phyloP scores from a whole-genome alignment of 2,113 vertebrate species.

The Glareola pratincola region DNA sequence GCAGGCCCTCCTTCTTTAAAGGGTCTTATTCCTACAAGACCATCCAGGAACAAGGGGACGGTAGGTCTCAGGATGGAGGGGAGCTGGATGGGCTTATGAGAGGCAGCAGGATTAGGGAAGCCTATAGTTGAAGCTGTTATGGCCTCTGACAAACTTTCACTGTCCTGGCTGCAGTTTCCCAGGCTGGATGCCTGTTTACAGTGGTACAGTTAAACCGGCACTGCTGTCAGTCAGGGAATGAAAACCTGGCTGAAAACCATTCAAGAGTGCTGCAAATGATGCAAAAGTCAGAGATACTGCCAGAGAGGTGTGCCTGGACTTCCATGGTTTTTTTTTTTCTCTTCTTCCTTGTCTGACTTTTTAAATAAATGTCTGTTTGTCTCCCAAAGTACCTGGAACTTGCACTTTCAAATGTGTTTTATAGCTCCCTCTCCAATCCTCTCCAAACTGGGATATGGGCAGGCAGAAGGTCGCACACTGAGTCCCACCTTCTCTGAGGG shows the following conservation, averaged over 20 bases:
- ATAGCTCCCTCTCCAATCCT: not conserved
- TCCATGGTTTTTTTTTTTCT: not conserved
- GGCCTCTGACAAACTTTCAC: not conserved
- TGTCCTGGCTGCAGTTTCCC: not conserved
- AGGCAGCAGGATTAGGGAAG: not conserved
- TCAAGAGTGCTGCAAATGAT: not conserved
- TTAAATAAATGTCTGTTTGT: not conserved
- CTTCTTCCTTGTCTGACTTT: not conserved
- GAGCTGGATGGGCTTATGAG: not conserved
- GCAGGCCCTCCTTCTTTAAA: not conserved
- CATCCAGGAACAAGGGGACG: not conserved
- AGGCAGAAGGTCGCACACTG: fast-evolving
- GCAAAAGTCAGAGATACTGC: not conserved
- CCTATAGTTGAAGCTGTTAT: not conserved
- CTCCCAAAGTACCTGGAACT: not conserved
- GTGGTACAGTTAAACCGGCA: not conserved
- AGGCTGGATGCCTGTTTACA: not conserved
- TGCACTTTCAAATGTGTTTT: not conserved
- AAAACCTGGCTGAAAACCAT: not conserved
- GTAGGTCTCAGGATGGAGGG: not conserved
- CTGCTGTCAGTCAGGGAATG: not conserved
- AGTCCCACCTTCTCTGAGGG: not conserved
- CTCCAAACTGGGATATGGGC: not conserved
- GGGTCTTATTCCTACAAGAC: not conserved
- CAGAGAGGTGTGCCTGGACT: not conserved